Conservation (phyloP, 1,140 invertebrate species). For the Brachionus rubens region DNA sequence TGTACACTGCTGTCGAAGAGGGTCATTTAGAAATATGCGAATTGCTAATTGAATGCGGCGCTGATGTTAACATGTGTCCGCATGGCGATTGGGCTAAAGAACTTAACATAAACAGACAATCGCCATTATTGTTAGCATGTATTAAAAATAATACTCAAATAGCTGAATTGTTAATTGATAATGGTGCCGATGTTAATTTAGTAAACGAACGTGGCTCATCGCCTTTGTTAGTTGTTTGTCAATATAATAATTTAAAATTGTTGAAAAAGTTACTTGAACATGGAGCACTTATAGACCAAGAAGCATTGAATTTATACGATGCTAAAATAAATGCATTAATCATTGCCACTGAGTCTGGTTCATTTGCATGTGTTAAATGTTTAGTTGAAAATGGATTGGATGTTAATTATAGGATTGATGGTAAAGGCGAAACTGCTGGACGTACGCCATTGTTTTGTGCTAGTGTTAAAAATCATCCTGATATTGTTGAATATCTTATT, state of each 20-base stretch:
- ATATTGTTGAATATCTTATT: slow-evolving; percentile 47
- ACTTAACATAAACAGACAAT: slow-evolving; percentile 34
- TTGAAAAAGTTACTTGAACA: slow-evolving; percentile 4
- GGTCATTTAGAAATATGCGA: slow-evolving; percentile 70
- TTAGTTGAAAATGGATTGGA: slow-evolving; percentile 43
- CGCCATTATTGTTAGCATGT: slow-evolving; percentile 44
- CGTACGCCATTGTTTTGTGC: slow-evolving; percentile 47
- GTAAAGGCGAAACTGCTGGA: slow-evolving; percentile 44
- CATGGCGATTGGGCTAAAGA: slow-evolving; percentile 42
- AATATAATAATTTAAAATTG: slow-evolving; percentile 46
- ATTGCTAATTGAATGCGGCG: slow-evolving; percentile 30
- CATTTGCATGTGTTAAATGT: slow-evolving; percentile 36
- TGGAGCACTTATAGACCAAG: slow-evolving; percentile 4
- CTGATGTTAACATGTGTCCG: slow-evolving; percentile 33
- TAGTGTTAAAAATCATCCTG: slow-evolving; percentile 43
- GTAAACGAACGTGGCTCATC: slow-evolving; percentile 36
- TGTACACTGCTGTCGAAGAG: slow-evolving; percentile 81
- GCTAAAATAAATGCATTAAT: slow-evolving; percentile 47
- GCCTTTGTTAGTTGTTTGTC: slow-evolving; percentile 40
- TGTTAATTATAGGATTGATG: slow-evolving; percentile 47
- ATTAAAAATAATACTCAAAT: slow-evolving; percentile 45
- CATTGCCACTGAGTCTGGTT: slow-evolving; percentile 44
- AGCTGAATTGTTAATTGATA: slow-evolving; percentile 11
- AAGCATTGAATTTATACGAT: slow-evolving; percentile 46
- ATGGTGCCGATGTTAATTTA: slow-evolving; percentile 40